Evolutionary conservation across 2,797 vertebrate species (phyloP).

Genomic region (Sorex maritimensis): DNA sequence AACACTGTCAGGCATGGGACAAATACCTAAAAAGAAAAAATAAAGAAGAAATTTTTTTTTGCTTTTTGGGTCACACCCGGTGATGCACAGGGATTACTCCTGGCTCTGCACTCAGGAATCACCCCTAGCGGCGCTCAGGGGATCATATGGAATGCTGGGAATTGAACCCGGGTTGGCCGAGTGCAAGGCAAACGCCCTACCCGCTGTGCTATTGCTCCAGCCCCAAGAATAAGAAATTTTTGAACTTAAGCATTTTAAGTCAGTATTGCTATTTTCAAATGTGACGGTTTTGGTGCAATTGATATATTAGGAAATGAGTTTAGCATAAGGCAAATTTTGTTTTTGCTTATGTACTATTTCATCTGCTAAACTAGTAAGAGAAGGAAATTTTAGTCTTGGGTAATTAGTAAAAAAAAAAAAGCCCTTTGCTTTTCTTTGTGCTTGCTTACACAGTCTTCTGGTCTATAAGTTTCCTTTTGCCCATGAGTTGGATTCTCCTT

Average conservation of each 20-base stretch:
- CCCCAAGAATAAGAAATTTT: neutral
- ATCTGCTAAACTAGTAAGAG: neutral
- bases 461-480: neutral
- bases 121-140: no score
- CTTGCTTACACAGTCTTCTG: neutral
- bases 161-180: no score
- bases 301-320: slow-evolving; percentile 20
- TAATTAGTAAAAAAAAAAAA: neutral
- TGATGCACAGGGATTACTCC: no score
- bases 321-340: neutral
- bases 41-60: no score
- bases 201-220: no score
- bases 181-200: no score
- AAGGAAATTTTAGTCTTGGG: neutral
- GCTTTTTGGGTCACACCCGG: no score
- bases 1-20: no score
- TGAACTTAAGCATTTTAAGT: no score
- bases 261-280: slow-evolving; percentile 12
- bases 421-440: neutral
- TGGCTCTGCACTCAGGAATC: no score
- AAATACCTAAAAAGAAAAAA: no score
- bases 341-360: neutral
- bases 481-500: neutral
- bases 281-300: slow-evolving; percentile 22
- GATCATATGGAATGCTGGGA: no score